Base-by-base conservation (phyloP, 2,888 invertebrate genomes). In the Syrista parreyssii region DNA sequence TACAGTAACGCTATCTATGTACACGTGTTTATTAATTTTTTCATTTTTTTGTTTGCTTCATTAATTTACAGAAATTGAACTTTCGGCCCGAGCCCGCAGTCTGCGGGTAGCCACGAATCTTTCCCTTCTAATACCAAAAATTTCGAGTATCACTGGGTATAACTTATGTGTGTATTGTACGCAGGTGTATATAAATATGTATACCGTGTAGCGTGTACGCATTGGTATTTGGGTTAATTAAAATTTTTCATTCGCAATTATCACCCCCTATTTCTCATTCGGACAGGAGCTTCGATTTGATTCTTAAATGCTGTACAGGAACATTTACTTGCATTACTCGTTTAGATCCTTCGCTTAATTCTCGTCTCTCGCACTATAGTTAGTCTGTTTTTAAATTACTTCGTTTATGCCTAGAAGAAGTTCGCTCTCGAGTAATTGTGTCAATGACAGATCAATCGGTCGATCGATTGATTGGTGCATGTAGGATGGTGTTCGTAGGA, bases 261-360 rank as follows among this genome's bases (percentile, higher is more conserved):
- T 11, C 69, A 6, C 12, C 30, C 69, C 32, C 69, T n/a, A 4
- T 23, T 4, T 32, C 69, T 69, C 30, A 32, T 32, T 69, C 6
- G 4, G 69, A 69, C 12, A 69, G 30, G 84, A 85, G 85, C 88
- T 85, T 88, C 86, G 84, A 40, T 89, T 90, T 89, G 89, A 91
- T 91, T 89, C 87, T 90, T 90, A 90, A 89, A 90, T 90, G 89
- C 90, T 90, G 90, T 89, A 89, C 89, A 91, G 91, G 90, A 91
- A 91, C 91, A 89, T 91, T 89, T 87, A 87, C 86, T 89, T 87
- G 84, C 83, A 88, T 89, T 84, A 83, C 81, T 85, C 82, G 76
- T 82, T 76, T 77, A 82, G 84, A 76, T 83, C 81, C 78, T 76
- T 74, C 78, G 75, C 78, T 81, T 81, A 84, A 85, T 36, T 82